Evolutionary conservation across 2,797 vertebrate species (phyloP).

Genomic region (Thamnophis elegans): DNA sequence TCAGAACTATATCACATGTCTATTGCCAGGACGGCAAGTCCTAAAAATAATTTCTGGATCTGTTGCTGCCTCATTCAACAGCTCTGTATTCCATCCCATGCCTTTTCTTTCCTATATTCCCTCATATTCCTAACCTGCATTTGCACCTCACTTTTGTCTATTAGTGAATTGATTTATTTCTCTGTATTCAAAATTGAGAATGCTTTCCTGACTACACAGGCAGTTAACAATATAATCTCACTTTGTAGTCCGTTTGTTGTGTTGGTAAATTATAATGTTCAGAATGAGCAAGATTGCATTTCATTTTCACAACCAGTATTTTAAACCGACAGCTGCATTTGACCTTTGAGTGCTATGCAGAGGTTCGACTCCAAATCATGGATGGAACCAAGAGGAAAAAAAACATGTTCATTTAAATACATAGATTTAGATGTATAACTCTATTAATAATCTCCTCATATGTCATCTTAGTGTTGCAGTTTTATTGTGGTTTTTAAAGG

Average conservation of each 20-base stretch:
- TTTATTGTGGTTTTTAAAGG: neutral
- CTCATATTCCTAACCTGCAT: neutral
- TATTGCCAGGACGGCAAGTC: neutral
- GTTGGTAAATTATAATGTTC: neutral
- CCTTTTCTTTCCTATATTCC: neutral
- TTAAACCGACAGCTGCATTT: neutral
- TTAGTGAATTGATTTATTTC: neutral
- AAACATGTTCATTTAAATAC: neutral
- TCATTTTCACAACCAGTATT: neutral
- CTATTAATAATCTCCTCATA: neutral
- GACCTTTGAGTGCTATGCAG: neutral
- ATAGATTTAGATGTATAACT: neutral
- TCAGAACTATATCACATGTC: neutral
- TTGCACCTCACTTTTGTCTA: neutral
- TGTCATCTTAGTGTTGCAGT: neutral
- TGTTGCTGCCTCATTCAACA: neutral
- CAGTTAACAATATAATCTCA: neutral
- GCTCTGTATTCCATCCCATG: neutral
- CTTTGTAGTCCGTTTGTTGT: neutral
- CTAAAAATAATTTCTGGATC: conserved; percentile 26
- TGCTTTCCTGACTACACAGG: neutral
- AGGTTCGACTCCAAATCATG: neutral
- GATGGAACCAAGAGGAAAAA: neutral
- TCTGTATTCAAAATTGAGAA: neutral
- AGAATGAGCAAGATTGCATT: neutral